Base-by-base conservation (phyloP, 2,113 vertebrate genomes). In the Thunnus maccoyii region DNA sequence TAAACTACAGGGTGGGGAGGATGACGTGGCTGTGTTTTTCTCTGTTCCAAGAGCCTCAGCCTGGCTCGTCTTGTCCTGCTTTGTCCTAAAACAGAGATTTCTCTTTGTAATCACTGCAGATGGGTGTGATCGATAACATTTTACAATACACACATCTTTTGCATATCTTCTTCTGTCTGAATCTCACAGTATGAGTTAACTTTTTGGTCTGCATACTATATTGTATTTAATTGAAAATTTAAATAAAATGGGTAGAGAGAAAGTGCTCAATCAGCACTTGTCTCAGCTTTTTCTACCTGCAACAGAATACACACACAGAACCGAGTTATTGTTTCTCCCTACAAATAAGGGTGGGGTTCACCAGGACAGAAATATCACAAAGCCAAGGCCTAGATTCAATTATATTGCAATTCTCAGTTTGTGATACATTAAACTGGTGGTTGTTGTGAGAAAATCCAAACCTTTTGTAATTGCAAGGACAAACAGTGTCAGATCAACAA, bases 1-100 rank as follows among this genome's bases (percentile, higher is more conserved):
- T 67, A 68, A 78, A 84, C 70, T 70, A 52, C 66, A 63, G 83
- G 75, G 62, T 63, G 36, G 60, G 58, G 69, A 67, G 61, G 65
- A 82, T 76, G 76, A 82, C 55, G 27, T 77, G 51, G 66, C 70
- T 22, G 25, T 71, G 69, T 67, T 51, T 50, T 50, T 72, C 47
- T 52, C 56, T 62, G 48, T 17, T 64, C 46, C 9, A 71, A 20
- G 5, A 25, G 46, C 69, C 48, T 64, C n/a, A 46, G 55, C 11
- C 62, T 41, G 56, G 47, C 58, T 85, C 62, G 27, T 52, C 54
- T 12, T 80, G 14, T 51, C 48, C 30, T 52, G 48, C 13, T 80
- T 52, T 50, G 50, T 62, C 46, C 54, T 36, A n/a, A 51, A 52
- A 55, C 16, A 46, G 5, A 55, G 51, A 22, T 46, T 58, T 69